phyloP scores from a whole-genome alignment of 2,797 vertebrate species.

The Chloroceryle inda region DNA sequence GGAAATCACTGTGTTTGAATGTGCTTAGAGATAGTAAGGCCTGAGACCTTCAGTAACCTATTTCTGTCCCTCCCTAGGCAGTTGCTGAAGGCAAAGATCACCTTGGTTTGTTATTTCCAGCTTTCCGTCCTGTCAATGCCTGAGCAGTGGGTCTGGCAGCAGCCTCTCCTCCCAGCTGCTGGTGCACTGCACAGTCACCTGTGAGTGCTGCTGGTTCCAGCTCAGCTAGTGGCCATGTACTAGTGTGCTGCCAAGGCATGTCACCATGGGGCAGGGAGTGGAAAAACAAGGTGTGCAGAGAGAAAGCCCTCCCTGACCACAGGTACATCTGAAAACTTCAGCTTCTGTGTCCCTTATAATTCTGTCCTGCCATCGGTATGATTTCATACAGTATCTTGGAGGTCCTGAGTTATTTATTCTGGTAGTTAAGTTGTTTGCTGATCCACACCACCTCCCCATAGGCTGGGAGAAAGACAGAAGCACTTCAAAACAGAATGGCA shows the following conservation, averaged over 20 bases:
- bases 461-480: neutral
- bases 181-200: fast-evolving
- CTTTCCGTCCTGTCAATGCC: fast-evolving
- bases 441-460: neutral
- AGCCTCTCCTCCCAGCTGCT: neutral
- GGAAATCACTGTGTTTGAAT: neutral
- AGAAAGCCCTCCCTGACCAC: neutral
- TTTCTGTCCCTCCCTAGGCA: neutral
- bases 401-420: neutral
- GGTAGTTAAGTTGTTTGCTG: neutral
- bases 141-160: neutral
- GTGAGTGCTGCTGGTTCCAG: neutral
- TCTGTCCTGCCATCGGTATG: neutral
- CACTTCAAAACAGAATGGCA: neutral
- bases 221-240: neutral
- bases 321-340: neutral
- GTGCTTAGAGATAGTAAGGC: neutral
- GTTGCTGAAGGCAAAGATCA: neutral
- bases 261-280: neutral
- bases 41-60: neutral
- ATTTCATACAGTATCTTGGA: neutral
- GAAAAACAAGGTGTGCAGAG: neutral
- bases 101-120: neutral
- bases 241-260: neutral
- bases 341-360: neutral